These are phyloP conservation scores for Phoeniculus purpureus DNA, from an alignment of 2,797 vertebrate genomes.

Conservation along the genomic window DNA sequence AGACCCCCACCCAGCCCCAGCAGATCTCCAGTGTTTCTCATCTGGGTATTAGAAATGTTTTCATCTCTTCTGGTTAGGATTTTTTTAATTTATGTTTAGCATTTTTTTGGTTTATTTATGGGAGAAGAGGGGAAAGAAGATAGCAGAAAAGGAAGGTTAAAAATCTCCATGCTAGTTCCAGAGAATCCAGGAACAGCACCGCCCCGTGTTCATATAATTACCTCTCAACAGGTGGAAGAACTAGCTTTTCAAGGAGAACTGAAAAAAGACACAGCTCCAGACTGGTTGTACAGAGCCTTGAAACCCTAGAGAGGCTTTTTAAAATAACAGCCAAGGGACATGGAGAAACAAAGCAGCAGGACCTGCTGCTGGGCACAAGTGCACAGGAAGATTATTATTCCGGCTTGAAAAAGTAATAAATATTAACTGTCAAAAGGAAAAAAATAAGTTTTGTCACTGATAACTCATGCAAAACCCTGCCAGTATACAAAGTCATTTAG, in stretches of 20 bases:
- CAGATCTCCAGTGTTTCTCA: neutral
- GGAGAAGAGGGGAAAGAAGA: neutral
- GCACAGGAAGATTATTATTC: neutral
- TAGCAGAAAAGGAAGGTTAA: neutral
- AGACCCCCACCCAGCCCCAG: rapidly evolving
- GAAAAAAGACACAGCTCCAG: neutral
- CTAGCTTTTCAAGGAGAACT: neutral
- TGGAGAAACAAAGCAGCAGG: neutral
- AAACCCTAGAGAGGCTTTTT: neutral
- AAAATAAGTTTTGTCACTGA: neutral
- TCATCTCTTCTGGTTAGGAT: neutral
- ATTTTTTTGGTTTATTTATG: neutral
- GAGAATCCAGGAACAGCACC: neutral
- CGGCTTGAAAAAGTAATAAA: neutral
- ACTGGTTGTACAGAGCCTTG: neutral
- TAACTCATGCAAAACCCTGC: neutral
- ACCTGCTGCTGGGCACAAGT: neutral
- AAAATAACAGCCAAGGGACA: neutral
- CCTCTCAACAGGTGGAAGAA: neutral
- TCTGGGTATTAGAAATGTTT: neutral
- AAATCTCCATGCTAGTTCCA: neutral
- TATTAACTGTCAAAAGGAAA: neutral
- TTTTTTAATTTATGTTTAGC: neutral
- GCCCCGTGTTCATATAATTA: neutral
- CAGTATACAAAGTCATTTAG: neutral